Percentiles rank a stretch among this genome's conserved stretches.
phyloP scores from a whole-genome alignment of 1,140 invertebrate genomes.

The Pseudobourletiella spinata region DNA sequence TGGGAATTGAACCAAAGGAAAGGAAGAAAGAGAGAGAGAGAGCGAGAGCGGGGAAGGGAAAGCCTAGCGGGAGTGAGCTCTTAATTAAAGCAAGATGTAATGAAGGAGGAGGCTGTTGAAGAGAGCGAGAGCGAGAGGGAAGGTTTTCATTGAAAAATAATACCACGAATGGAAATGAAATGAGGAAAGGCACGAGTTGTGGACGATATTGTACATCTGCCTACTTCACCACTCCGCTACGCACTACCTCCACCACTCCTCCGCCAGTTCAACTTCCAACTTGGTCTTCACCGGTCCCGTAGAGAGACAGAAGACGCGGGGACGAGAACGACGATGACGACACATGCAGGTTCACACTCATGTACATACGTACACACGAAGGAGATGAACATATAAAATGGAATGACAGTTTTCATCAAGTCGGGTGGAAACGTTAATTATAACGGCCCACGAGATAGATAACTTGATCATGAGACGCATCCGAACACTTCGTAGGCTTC shows the following conservation, averaged over 20 bases:
- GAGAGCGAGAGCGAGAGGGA: neutral
- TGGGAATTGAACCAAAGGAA: too few species aligned
- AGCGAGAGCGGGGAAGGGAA: neutral
- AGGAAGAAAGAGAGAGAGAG: neutral
- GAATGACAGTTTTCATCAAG: constrained; percentile 34
- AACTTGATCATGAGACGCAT: constrained; percentile 31
- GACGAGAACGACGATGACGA: too few species aligned
- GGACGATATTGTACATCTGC: too few species aligned
- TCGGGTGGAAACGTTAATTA: constrained; percentile 36
- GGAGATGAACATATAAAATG: constrained; percentile 15
- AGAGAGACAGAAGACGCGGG: too few species aligned
- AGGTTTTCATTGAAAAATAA: constrained; percentile 22
- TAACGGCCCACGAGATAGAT: constrained; percentile 33
- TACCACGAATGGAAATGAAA: constrained; percentile 11
- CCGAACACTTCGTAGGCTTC: constrained; percentile 19
- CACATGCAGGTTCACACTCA: too few species aligned
- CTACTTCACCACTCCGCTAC: too few species aligned
- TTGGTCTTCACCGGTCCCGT: too few species aligned
- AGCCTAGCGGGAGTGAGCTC: neutral
- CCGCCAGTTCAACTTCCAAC: too few species aligned
- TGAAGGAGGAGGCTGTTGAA: neutral
- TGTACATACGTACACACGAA: neutral
- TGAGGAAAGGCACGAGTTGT: neutral
- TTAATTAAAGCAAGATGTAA: constrained; percentile 20
- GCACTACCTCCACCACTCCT: too few species aligned